Evolutionary conservation across 2,888 invertebrate genomes (phyloP), one percentile per base, ranked within the genome.

Genomic region (Troglohyphantes excavatus): DNA sequence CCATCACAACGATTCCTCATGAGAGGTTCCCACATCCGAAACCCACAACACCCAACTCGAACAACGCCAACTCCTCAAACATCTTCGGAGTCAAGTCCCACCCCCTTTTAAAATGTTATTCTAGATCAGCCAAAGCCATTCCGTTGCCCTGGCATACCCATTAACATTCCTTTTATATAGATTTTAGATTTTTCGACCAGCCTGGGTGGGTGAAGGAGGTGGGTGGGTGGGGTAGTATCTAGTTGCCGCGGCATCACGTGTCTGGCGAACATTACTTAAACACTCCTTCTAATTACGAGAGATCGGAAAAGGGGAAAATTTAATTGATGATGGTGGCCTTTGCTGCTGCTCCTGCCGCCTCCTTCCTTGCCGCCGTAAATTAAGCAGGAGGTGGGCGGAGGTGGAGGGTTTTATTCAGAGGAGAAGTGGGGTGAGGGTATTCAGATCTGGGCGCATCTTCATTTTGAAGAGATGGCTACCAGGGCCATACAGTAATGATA

Each of bases 241-340:
- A 67, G 72, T 81, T 73, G 67, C 33, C 27, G 75, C 65, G 72
- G 67, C 88, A 73, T 88, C 88, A 88, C 88, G 88, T 89, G 89
- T 89, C 89, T 89, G 83, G 76, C 63, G 89, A 89, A 89, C 89
- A 89, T 89, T 89, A 89, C 89, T 89, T 89, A 89, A 89, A 84
- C 89, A 89, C 89, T 89, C 89, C 88, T 83, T 84, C 89, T 89
- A 89, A 89, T 89, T 89, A 89, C 89, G 72, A 70, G 76, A 89
- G 89, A 83, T 83, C 78, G 89, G 82, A 89, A 84, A 89, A 83
- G 83, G 89, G 89, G 89, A 89, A 84, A 84, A 83, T 89, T 89
- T 89, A 89, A 89, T 89, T 89, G 89, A 89, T 89, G 89, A 89
- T 83, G 89, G 72, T 89, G 68, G 76, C 82, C 83, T 65, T 65